phyloP scores from a whole-genome alignment of 2,113 vertebrate species.

The Athene noctua region DNA sequence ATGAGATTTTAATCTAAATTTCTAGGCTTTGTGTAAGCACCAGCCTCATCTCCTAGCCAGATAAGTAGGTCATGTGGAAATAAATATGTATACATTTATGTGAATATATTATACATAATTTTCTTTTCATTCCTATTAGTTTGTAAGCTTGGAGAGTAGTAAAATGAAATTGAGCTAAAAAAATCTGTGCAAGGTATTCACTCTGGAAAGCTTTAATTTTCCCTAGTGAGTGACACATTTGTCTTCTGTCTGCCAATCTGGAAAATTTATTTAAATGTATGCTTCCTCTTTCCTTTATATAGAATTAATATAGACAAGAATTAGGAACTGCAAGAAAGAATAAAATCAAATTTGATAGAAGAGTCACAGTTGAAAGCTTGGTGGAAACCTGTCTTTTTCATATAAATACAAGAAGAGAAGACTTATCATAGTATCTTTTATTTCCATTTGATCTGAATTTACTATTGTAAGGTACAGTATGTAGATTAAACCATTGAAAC shows the following conservation, averaged over 20 bases:
- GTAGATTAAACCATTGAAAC: neutral
- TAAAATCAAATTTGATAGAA: slow-evolving; percentile 2
- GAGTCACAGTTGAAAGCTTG: neutral
- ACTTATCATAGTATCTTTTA: neutral
- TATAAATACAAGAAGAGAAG: neutral
- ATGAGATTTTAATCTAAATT: neutral
- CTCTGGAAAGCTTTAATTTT: slow-evolving; percentile 45
- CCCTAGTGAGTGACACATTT: slow-evolving; percentile 37
- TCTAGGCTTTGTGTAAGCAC: neutral
- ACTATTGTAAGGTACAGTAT: neutral
- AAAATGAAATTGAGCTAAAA: slow-evolving; percentile 2
- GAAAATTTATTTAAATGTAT: slow-evolving; percentile 65
- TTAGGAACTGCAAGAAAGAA: slow-evolving; percentile 13
- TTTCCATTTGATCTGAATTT: neutral
- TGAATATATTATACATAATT: slow-evolving; percentile 6
- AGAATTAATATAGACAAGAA: slow-evolving; percentile 39
- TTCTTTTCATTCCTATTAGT: neutral
- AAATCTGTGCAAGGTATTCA: neutral
- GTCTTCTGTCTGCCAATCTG: slow-evolving; percentile 49
- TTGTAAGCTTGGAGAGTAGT: slow-evolving; percentile 18
- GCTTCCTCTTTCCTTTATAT: slow-evolving; percentile 15
- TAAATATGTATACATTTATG: slow-evolving; percentile 13
- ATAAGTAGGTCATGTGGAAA: slow-evolving; percentile 8
- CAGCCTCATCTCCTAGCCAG: neutral
- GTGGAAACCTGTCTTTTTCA: neutral